A percentile compares a stretch with the other conserved stretches of the same genome.
Conservation (phyloP, 2,888 invertebrate genomes). For the Luffia ferchaultella region DNA sequence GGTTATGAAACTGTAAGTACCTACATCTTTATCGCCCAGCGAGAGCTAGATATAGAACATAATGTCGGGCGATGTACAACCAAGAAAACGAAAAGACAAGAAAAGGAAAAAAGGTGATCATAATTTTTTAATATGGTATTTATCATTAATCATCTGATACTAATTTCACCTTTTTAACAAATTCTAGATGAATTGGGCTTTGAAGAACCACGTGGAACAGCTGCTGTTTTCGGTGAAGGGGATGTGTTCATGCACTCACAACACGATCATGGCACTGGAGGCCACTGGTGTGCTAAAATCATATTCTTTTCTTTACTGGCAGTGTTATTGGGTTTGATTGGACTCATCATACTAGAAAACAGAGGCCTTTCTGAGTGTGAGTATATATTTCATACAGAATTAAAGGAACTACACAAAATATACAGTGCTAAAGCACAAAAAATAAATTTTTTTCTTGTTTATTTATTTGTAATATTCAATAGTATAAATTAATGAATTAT, state of each 20-base stretch:
- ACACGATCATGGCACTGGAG: slow-evolving; percentile 79
- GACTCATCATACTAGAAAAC: slow-evolving; percentile 81
- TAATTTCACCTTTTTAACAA: slow-evolving; percentile 12
- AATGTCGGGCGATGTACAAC: slow-evolving; percentile 90
- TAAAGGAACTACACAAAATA: too few species aligned
- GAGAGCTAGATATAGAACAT: slow-evolving; percentile 49
- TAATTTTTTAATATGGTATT: too few species aligned
- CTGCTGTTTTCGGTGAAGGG: slow-evolving; percentile 62
- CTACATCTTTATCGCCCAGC: slow-evolving; percentile 38
- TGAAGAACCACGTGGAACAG: slow-evolving; percentile 53
- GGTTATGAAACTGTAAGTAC: slow-evolving; percentile 60
- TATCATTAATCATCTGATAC: slow-evolving; percentile 1
- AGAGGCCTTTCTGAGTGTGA: slow-evolving; percentile 81
- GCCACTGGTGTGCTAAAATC: slow-evolving; percentile 85
- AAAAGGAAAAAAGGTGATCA: slow-evolving; percentile 77
- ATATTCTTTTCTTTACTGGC: slow-evolving; percentile 81
- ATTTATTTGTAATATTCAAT: too few species aligned
- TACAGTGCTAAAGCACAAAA: too few species aligned
- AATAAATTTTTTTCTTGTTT: too few species aligned
- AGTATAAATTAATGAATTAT: too few species aligned
- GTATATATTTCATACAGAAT: slow-evolving; percentile 31
- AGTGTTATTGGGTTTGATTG: slow-evolving; percentile 75
- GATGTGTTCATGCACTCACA: slow-evolving; percentile 82
- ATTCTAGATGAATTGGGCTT: slow-evolving; percentile 55
- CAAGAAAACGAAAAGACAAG: slow-evolving; percentile 86